Base-by-base conservation (phyloP, 2,888 invertebrate genomes). In the Taphrorychus bicolor region DNA sequence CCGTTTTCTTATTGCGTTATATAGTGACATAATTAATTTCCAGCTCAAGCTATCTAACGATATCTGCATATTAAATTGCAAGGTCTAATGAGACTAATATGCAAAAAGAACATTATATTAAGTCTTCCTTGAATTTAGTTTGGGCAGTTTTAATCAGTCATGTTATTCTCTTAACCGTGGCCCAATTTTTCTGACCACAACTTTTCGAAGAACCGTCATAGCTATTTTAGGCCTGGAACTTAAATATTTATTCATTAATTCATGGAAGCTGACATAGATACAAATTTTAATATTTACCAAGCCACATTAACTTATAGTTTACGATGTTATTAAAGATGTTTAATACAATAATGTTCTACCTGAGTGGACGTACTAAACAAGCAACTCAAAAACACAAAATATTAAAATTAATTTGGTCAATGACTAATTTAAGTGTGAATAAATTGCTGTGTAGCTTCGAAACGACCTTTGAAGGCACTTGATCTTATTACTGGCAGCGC, bases 381-480 rank as follows among this genome's bases (percentile, higher is more conserved):
- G 7, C 11, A 7, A 3, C 32, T 9, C 32, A 9, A 32, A 32
- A 7, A 7, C 9, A 32, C 32, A 32, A 32, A 32, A 32, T 9
- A 32, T 32, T 32, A 7, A 32, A 32, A 32, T 32, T 32, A 9
- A 32, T 32, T 32, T 11, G 32, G 9, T 11, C 32, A 32, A 32
- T 32, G 7, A 32, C 11, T n/a, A n/a, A n/a, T n/a, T n/a, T n/a
- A n/a, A 11, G 32, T 9, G 11, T 32, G 11, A 32, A 32, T 32
- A 32, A 32, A 32, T 32, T 32, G 32, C 32, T 9, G 32, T 9
- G 9, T 9, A 32, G 32, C 52, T 11, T 52, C 32, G 21, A 57
- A 57, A 42, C 40, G 57, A 57, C 57, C 57, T 57, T 57, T 42
- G n/a, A 57, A 57, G 57, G 57, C 21, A 21, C 41, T 57, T 57